Evolutionary conservation across 2,888 invertebrate species (phyloP).

Genomic region (Monopis laevigella): DNA sequence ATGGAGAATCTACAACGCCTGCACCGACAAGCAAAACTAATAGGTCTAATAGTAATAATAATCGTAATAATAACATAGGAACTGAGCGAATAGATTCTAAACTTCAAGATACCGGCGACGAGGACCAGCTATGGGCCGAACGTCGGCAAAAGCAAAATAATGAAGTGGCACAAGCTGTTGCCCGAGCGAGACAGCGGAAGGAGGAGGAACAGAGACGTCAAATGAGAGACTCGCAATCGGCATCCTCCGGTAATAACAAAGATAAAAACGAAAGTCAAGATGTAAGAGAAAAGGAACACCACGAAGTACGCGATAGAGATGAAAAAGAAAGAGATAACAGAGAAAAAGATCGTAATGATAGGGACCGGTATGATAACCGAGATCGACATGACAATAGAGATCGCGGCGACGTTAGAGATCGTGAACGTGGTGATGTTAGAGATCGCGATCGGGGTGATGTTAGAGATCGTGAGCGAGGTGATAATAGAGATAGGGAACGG

Average conservation of each 20-base stretch:
- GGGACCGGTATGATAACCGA: constrained; percentile 28
- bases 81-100: constrained; percentile 46
- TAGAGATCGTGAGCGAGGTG: constrained; percentile 12
- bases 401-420: constrained; percentile 17
- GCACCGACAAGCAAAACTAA: constrained; percentile 33
- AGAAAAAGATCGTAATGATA: constrained; percentile 32
- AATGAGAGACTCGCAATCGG: constrained; percentile 34
- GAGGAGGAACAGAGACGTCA: constrained; percentile 88
- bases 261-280: constrained; percentile 27
- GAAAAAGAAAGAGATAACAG: constrained; percentile 23
- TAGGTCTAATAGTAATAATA: constrained; percentile 37
- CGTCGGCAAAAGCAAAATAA: constrained; percentile 73
- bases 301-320: constrained; percentile 29
- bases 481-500: constrained; percentile 15
- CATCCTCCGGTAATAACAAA: constrained; percentile 36
- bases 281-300: constrained; percentile 24
- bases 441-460: constrained; percentile 19
- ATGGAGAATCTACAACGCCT: constrained; percentile 75
- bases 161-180: constrained; percentile 81
- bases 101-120: constrained; percentile 46
- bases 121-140: constrained; percentile 73
- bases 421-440: constrained; percentile 11
- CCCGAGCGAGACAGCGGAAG: constrained; percentile 84
- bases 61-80: constrained; percentile 39
- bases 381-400: constrained; percentile 34